Evolutionary conservation across 2,888 invertebrate genomes (phyloP).

Genomic region (Ornithoptera priamus): DNA sequence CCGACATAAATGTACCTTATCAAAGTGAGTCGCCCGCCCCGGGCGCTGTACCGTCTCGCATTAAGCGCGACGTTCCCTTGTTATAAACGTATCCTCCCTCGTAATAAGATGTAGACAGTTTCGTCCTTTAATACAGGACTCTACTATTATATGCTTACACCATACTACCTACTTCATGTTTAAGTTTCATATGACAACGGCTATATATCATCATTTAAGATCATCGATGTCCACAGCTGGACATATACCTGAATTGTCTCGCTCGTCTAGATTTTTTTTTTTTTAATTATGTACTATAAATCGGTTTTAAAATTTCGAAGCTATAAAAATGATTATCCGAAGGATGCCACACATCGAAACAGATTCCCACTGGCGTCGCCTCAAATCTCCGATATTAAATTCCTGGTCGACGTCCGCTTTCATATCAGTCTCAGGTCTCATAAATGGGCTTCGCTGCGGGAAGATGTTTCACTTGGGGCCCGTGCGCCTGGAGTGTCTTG

Average conservation of each 20-base stretch:
- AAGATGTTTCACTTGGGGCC: constrained; percentile 13
- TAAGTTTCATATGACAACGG: no score
- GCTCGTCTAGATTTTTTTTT: no score
- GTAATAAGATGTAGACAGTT: constrained; percentile 3
- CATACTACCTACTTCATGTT: no score
- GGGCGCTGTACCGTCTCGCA: constrained; percentile 22
- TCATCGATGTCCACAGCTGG: no score
- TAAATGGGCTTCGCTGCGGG: constrained; percentile 21
- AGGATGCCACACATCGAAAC: constrained; percentile 10
- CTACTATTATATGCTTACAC: no score
- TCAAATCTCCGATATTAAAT: constrained; percentile 44
- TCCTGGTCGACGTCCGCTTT: constrained; percentile 39
- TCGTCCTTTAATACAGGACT: not conserved
- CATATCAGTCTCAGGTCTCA: constrained; percentile 36
- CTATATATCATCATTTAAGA: no score
- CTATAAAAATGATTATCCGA: not conserved
- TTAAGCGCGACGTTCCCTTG: constrained; percentile 19
- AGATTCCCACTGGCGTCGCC: constrained; percentile 17
- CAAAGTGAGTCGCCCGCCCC: constrained; percentile 26
- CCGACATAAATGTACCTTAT: constrained; percentile 24
- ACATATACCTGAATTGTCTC: no score
- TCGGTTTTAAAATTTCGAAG: not conserved
- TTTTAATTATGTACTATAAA: not conserved
- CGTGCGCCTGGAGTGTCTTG: constrained; percentile 4
- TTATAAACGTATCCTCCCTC: constrained; percentile 19